Percentiles rank a stretch among this genome's conserved stretches.
Evolutionary conservation across 2,888 invertebrate genomes (phyloP).

Genomic region (Ashinkailepas kermadecensis): DNA sequence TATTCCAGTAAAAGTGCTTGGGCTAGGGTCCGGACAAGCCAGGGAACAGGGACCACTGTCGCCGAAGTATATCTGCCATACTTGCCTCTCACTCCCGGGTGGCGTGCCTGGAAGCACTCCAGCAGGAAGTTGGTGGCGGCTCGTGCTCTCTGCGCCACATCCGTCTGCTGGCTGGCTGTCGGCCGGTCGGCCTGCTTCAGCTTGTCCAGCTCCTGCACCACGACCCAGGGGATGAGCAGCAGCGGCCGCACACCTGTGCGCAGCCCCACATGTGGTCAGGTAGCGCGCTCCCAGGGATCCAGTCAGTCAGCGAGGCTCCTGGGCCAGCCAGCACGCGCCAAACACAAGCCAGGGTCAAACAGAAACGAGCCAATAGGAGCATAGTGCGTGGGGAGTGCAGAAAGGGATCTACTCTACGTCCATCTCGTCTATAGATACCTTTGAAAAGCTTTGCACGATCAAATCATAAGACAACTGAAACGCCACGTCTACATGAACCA

Average conservation of each 20-base stretch:
- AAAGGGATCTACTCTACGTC: no score
- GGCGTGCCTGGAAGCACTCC: background rate
- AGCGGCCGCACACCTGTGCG: background rate
- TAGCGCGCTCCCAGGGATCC: background rate
- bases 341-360: background rate
- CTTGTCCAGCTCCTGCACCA: background rate
- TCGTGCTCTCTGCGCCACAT: background rate
- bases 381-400: no score
- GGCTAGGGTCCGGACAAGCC: no score
- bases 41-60: no score
- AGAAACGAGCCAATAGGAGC: no score
- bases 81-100: background rate
- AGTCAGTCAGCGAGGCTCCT: background rate
- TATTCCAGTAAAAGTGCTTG: no score
- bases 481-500: no score
- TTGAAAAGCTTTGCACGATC: no score
- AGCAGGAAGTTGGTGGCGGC: constrained; percentile 6
- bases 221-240: constrained; percentile 17
- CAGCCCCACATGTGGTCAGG: background rate
- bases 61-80: no score
- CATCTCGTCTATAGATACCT: no score
- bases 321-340: background rate
- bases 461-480: no score
- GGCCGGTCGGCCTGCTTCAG: background rate
- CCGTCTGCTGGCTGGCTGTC: background rate